These are phyloP conservation scores for Spheniscus humboldti DNA, from an alignment of 2,797 vertebrate genomes.

Conservation along the genomic window DNA sequence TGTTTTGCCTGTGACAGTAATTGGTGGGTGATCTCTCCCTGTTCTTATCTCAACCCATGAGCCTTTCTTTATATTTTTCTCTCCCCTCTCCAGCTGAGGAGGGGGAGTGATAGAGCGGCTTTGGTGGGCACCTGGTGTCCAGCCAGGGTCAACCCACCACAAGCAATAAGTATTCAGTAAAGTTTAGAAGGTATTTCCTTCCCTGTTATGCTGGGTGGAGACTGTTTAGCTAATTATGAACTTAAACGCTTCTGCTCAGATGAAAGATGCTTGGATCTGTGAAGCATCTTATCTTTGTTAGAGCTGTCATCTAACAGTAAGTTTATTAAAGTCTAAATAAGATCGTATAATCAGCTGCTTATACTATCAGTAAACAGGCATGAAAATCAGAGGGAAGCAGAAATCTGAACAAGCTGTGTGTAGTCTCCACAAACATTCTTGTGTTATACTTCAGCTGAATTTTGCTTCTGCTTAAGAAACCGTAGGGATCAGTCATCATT, in stretches of 20 bases:
- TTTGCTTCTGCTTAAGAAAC: constrained; percentile 22
- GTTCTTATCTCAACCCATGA: too few species aligned
- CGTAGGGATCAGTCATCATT: constrained; percentile 27
- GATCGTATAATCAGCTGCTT: neutral
- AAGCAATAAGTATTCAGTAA: neutral
- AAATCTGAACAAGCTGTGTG: neutral
- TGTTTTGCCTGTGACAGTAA: neutral
- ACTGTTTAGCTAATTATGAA: neutral
- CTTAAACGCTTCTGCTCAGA: neutral
- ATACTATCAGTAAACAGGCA: neutral
- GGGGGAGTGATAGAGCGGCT: neutral
- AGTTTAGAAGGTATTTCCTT: neutral
- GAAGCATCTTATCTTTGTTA: neutral
- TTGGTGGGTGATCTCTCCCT: too few species aligned
- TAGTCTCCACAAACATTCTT: neutral
- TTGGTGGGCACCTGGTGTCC: neutral
- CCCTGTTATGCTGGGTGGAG: neutral
- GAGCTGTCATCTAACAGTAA: neutral
- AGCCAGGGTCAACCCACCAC: neutral
- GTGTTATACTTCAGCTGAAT: neutral
- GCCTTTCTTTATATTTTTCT: neutral
- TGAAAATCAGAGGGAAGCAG: constrained; percentile 12
- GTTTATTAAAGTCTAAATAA: neutral
- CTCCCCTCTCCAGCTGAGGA: neutral
- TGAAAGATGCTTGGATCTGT: neutral